Evolutionary conservation across 35 echinoderm and acorn worm genomes (phyloP), one percentile per base, ranked within the genome.

Genomic region (Strongylocentrotus purpuratus): DNA sequence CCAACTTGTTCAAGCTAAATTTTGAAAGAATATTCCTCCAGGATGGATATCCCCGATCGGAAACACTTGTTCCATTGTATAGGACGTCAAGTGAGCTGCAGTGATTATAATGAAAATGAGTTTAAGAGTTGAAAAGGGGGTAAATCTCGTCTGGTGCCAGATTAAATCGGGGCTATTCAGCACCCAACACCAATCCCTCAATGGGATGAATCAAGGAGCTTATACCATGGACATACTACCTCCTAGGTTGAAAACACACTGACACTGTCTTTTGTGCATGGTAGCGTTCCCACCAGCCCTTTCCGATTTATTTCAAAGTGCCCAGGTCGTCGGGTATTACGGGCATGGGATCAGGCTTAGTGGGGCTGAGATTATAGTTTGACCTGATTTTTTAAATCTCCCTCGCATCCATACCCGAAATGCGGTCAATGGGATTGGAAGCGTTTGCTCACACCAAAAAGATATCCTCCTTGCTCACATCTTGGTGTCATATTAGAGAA

Each of bases 131-230:
- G 48, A 50, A 88, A 46, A 88, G 31, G 32, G 31, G 87, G 45
- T 33, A 89, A 89, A 89, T 33, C 87, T 10, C 45, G 87, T 89
- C 87, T 89, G 87, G 87, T 89, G 87, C 87, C 87, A 41, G 87
- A 41, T 89, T 89, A 89, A 46, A 78, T 78, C 22, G 65, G 61
- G 61, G 17, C 17, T 70, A 70, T 70, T 70, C 61, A 70, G 61
- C 17, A 20, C 61, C 61, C 18, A 70, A 70, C 61, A 70, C 61
- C 17, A 70, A 28, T 78, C 20, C 28, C 28, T 78, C 65, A 78
- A 78, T 78, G 22, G 65, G 25, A 1, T 41, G 35, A 41, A 41
- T 41, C 35, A 41, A 41, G 35, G 35, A 41, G 35, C 35, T 41
- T 41, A 41, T 41, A 41, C 35, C 35, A 41, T 41, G 35, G 35